Base-by-base conservation (phyloP, 1,140 invertebrate genomes). In the Drosophila sucinea region DNA sequence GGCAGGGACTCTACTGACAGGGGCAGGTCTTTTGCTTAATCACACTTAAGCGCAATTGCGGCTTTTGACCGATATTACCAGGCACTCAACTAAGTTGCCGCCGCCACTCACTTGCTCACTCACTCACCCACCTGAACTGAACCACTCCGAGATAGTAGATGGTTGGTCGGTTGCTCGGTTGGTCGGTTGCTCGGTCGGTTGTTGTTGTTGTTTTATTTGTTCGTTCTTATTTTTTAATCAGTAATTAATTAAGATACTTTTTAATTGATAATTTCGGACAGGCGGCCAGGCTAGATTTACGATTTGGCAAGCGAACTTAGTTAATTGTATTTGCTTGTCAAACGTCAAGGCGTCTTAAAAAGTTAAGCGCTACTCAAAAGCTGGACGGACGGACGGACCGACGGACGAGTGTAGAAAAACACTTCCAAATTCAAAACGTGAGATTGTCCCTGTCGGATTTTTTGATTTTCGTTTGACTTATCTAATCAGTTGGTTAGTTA, bases 221-320 rank as follows among this genome's bases (percentile, higher is more conserved):
- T 74, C 61, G 6, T 61, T 40, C 47, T 64, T 32, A 30, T 51
- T 32, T 30, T 67, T 54, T 70, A 89, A 89, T 89, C 84, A 84
- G 80, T 81, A 80, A 89, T 81, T 89, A 89, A 89, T 89, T 89
- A 89, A 89, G 84, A 89, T 89, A 89, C 80, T 89, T 89, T 89
- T 70, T 61, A 63, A 64, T 81, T 79, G 81, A 89, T 84, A 75
- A 81, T 44, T 80, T 68, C n/a, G 83, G 83, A 87, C 83, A 83
- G 71, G 55, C 60, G 17, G 32, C 17, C 44, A 3, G 51, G 64
- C 65, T 51, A 70, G 85, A 86, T 82, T 83, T 83, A 80, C 73
- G 83, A 87, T 73, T 60, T 60, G 79, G 69, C 83, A 51, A 51
- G 27, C 44, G 23, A 51, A 51, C 44, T 51, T 51, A 27, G 44